Percentiles rank a stretch among this genome's conserved stretches.
These are phyloP conservation scores for Leptopilina syphax DNA, from an alignment of 2,888 invertebrate species.

Conservation along the genomic window DNA sequence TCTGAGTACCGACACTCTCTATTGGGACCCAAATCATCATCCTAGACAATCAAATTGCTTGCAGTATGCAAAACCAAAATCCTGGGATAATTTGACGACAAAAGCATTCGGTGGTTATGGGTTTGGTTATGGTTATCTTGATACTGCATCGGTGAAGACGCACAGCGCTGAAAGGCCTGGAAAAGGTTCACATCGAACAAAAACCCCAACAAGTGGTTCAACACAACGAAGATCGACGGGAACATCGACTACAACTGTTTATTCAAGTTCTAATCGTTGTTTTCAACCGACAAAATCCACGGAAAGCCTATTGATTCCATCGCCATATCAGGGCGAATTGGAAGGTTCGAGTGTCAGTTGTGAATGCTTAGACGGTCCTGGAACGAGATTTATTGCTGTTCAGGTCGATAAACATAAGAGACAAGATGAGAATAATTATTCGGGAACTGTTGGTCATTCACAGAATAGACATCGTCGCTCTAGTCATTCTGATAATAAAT, in stretches of 20 bases:
- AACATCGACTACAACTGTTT: conserved; percentile 76
- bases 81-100: conserved; percentile 93
- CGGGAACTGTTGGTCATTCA: conserved; percentile 56
- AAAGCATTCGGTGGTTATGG: conserved; percentile 92
- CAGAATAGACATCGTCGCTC: conserved; percentile 71
- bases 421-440: conserved; percentile 62
- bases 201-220: conserved; percentile 78
- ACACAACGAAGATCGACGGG: conserved; percentile 77
- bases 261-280: conserved; percentile 77
- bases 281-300: conserved; percentile 87
- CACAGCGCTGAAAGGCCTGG: conserved; percentile 74
- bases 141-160: conserved; percentile 79
- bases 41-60: conserved; percentile 74
- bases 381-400: conserved; percentile 62
- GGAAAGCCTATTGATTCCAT: conserved; percentile 85
- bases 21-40: conserved; percentile 84
- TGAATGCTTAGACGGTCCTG: conserved; percentile 81
- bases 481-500: conserved; percentile 72
- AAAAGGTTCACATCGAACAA: conserved; percentile 79
- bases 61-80: conserved; percentile 86
- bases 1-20: conserved; percentile 90
- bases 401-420: conserved; percentile 71
- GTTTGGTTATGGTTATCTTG: conserved; percentile 90
- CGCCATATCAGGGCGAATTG: conserved; percentile 82
- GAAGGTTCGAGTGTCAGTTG: conserved; percentile 84